Percentiles rank a stretch among this genome's conserved stretches.
These are phyloP conservation scores for Cremastinae sp. DNA, from an alignment of 2,888 invertebrate species.

Conservation along the genomic window DNA sequence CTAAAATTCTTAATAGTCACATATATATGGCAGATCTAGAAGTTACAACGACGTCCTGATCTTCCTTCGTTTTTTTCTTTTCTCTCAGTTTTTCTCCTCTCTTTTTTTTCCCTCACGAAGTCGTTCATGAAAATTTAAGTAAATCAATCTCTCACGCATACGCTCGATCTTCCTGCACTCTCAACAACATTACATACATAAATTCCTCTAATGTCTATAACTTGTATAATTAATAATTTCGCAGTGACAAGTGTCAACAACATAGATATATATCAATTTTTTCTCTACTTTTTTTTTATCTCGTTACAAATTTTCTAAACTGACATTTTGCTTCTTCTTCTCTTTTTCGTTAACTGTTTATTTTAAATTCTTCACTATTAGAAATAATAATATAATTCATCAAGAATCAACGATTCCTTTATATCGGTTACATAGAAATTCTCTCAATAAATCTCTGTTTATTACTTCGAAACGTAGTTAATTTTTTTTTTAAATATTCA, in stretches of 20 bases:
- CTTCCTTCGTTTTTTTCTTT: conserved; percentile 13
- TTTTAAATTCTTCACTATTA: no score
- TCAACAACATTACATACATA: conserved; percentile 67
- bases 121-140: conserved; percentile 73
- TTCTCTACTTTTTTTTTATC: conserved; percentile 31
- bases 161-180: conserved; percentile 67
- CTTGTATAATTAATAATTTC: conserved; percentile 71
- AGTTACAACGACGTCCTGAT: conserved; percentile 66
- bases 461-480: conserved; percentile 44
- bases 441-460: conserved; percentile 52
- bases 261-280: conserved; percentile 63
- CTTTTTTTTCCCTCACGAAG: conserved; percentile 43
- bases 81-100: not conserved
- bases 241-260: conserved; percentile 69
- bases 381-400: conserved; percentile 40
- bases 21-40: conserved; percentile 77
- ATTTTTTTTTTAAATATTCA: conserved; percentile 26
- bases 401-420: conserved; percentile 45
- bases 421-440: conserved; percentile 52
- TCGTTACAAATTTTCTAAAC: conserved; percentile 36
- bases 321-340: conserved; percentile 22
- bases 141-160: conserved; percentile 76
- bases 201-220: conserved; percentile 65
- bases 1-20: conserved; percentile 69
- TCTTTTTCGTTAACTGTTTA: no score